Base-by-base conservation (phyloP, 2,888 invertebrate genomes). In the Hermaeophaga mercurialis region DNA sequence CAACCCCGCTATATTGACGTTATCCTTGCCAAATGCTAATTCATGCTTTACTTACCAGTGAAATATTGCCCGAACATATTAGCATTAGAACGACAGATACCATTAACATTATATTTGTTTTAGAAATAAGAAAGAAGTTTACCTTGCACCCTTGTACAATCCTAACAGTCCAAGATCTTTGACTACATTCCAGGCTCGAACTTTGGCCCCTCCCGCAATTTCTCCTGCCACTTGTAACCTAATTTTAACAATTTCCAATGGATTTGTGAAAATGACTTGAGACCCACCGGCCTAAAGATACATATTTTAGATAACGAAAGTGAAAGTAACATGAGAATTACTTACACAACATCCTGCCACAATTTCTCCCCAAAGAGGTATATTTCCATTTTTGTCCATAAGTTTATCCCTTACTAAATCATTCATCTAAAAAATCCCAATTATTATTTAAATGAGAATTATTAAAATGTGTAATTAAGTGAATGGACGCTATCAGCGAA, bases 181-280 rank as follows among this genome's bases (percentile, higher is more conserved):
- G 6, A 99, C 92, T 1, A 99, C 96, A 12, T 86, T 78, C 84
- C 90, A 86, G 6, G 95, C 96, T 61, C 93, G 85, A 31, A 98
- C 91, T 80, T 94, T 92, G 8, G 84, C 77, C 0, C 86, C 88
- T 19, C 88, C 85, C 0, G 94, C 94, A 61, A 98, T 92, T 81
- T 98, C 97, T 1, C 97, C 98, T 1, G 97, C 97, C 44, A 98
- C 96, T 84, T 99, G 99, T 12, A 99, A 80, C 4, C 98, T 88
- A 73, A 99, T 99, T 81, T 99, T 99, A 0, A 99, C 98, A 64
- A 99, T 99, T 81, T 99, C 99, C 68, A 99, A 79, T 0, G 99
- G 99, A 80, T 99, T 99, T 17, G 99, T 99, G 79, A 99, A 99
- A 63, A 99, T 87, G 5, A 99, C 99, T 84, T 97, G 96, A 3